Evolutionary conservation across 2,797 vertebrate species (phyloP).

Genomic region (Dipus sagitta): DNA sequence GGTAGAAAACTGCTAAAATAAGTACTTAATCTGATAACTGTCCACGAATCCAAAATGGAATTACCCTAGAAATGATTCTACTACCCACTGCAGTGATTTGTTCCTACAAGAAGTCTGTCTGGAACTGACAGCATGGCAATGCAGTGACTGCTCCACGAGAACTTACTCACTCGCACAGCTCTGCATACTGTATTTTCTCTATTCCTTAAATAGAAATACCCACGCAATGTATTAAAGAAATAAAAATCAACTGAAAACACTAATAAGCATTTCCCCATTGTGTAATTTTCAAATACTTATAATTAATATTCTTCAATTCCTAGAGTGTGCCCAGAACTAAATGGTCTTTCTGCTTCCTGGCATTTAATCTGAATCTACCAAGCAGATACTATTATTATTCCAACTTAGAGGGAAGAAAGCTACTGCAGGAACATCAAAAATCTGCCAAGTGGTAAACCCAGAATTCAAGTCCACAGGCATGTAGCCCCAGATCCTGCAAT

Average conservation of each 20-base stretch:
- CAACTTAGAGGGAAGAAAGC: constrained; percentile 38
- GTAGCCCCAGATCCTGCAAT: not conserved
- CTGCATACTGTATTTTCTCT: not conserved
- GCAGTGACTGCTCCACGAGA: constrained; percentile 57
- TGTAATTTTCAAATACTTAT: not conserved
- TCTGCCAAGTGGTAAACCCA: not conserved
- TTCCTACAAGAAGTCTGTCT: constrained; percentile 24
- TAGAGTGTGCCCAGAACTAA: constrained; percentile 33
- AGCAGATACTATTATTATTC: not conserved
- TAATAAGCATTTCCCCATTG: constrained; percentile 43
- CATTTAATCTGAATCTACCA: constrained; percentile 54
- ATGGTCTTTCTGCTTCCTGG: not conserved
- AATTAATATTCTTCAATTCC: constrained; percentile 53
- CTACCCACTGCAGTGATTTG: not conserved
- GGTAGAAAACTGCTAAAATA: constrained; percentile 54
- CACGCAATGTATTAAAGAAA: constrained; percentile 8
- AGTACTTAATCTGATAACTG: constrained; percentile 12
- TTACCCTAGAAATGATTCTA: constrained; percentile 71
- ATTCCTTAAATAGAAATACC: constrained; percentile 57
- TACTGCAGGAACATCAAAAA: not conserved
- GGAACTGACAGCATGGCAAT: constrained; percentile 49
- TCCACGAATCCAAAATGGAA: not conserved
- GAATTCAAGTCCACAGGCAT: not conserved
- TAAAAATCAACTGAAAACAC: constrained; percentile 55
- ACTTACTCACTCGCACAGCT: constrained; percentile 32